Base-by-base conservation (phyloP, 2,113 vertebrate species). In the Takifugu flavidus region DNA sequence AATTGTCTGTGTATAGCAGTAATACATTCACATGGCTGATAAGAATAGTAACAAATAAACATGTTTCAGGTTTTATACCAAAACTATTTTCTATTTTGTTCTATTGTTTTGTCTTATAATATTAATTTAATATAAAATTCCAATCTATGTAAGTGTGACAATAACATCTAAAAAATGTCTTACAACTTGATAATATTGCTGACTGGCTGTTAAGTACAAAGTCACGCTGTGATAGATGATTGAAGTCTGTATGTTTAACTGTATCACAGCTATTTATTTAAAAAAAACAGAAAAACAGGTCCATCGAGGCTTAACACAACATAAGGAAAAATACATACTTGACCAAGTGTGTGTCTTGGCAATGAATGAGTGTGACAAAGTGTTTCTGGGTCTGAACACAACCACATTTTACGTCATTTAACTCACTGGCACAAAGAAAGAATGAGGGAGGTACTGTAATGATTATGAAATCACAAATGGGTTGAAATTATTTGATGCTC, bases 251-350 rank as follows among this genome's bases (percentile, higher is more conserved):
- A n/a, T 47, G 53, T 51, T 56, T 65, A 26, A 49, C 13, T 55
- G 29, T 20, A 61, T 50, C 25, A 46, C 25, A 12, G 10, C 10
- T 49, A 59, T 61, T 73, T 70, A 20, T 20, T 20, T 20, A 20
- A 20, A 20, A 20, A 20, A 20, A 20, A 20, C n/a, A 58, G 54
- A 46, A 69, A 59, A 87, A 84, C 82, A 68, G 79, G 84, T 83
- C 59, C 28, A 52, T 43, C 68, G 55, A 70, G 77, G 51, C 52
- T 54, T 51, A 27, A 39, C 53, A 15, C 28, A 25, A 43, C 44
- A 57, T 49, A 66, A 44, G 6, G 13, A 13, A 53, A 54, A 46
- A 53, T 11, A 29, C 47, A 62, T 60, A 51, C 8, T 55, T 67
- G 59, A 1, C 20, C 26, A 39, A 13, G 34, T 42, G 10, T 25